Conservation (phyloP, 2,888 invertebrate species). For the Idaea straminata region DNA sequence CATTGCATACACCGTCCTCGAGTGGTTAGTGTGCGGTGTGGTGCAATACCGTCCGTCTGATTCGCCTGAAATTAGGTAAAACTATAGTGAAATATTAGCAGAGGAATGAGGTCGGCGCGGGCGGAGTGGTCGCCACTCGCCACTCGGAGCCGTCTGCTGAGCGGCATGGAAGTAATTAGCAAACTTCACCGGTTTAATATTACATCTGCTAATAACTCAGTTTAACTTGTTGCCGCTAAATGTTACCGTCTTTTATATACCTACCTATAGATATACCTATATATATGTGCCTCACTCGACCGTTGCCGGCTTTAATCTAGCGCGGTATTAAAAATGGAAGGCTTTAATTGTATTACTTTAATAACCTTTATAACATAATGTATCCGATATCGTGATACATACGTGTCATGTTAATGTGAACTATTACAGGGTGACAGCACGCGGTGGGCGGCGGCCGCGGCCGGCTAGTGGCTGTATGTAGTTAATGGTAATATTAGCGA, state of each 20-base stretch:
- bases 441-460: no score
- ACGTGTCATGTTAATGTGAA: no score
- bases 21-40: neutral
- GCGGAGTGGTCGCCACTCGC: neutral
- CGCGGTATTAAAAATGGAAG: neutral
- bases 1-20: neutral
- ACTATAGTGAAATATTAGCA: neutral
- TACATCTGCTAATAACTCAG: constrained; percentile 4
- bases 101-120: neutral
- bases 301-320: neutral
- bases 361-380: neutral
- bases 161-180: neutral
- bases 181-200: constrained; percentile 2
- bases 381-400: neutral
- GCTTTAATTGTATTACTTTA: neutral
- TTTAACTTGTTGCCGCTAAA: constrained; percentile 3
- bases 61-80: neutral
- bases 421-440: no score
- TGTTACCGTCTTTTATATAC: neutral
- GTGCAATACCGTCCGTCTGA: no score
- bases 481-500: no score
- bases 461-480: no score
- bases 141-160: neutral
- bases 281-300: neutral
- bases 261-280: neutral